Conservation (phyloP, 1,140 invertebrate genomes). For the Drosophila miranda region DNA sequence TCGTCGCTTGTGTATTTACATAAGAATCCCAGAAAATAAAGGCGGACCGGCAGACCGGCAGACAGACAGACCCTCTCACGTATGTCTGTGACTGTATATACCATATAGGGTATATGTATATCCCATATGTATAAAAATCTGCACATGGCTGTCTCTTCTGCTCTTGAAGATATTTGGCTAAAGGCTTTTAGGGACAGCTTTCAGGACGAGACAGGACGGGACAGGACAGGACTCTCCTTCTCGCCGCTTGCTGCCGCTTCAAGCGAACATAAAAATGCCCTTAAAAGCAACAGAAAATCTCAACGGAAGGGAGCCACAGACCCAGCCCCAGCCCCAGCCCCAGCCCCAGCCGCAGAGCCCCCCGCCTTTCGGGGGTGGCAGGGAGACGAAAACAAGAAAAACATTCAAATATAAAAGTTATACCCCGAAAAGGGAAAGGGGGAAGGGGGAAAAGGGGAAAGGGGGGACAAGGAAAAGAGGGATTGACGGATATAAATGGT, state of each 20-base stretch:
- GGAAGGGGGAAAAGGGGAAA: too few relatives aligned
- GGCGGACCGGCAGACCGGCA: too few relatives aligned
- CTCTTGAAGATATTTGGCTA: slow-evolving; percentile 78
- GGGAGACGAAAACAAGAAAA: slow-evolving; percentile 38
- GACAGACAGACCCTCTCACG: not conserved
- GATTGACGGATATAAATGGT: slow-evolving; percentile 81
- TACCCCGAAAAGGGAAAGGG: slow-evolving; percentile 57
- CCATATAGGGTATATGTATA: not conserved
- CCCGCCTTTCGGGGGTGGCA: not conserved
- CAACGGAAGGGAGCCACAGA: slow-evolving; percentile 17
- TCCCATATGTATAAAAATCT: slow-evolving; percentile 39
- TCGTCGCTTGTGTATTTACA: slow-evolving; percentile 67
- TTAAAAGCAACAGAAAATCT: slow-evolving; percentile 65
- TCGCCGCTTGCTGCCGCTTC: slow-evolving; percentile 46
- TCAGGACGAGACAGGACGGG: not conserved
- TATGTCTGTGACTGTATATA: slow-evolving; percentile 14
- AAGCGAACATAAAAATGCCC: slow-evolving; percentile 77
- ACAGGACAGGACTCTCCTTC: slow-evolving; percentile 28
- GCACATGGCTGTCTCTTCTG: slow-evolving; percentile 42
- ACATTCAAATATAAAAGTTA: slow-evolving; percentile 78
- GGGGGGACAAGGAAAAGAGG: not conserved
- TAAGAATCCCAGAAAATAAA: slow-evolving; percentile 28
- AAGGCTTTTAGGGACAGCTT: slow-evolving; percentile 76
- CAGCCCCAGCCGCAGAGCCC: not conserved
- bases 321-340: slow-evolving; percentile 3